Base-by-base conservation (phyloP, 2,797 vertebrate species). In the Mycteria americana region DNA sequence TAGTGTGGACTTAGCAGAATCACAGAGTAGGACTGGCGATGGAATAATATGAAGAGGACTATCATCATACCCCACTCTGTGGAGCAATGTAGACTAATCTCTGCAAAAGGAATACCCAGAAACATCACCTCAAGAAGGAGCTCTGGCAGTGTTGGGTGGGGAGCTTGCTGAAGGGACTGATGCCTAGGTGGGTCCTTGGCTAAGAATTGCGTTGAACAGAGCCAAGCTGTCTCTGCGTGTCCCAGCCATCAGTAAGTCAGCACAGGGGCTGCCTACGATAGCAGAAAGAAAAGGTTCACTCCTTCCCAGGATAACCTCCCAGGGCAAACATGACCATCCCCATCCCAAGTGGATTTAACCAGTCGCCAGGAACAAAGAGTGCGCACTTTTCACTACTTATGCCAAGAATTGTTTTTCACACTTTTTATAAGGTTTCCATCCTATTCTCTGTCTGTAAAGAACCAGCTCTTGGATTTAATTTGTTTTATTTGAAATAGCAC, bases 231-330 rank as follows among this genome's bases (percentile, higher is more conserved):
- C 31, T 25, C 45, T 64, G 39, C 8, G 10, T 15, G 45, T 31
- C 73, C 65, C 51, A 16, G 41, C 17, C 50, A 35, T 30, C 57
- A 62, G 16, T 77, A 15, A 87, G 57, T 51, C 70, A 85, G 50
- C 54, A 53, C 45, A 53, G 30, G 10, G 22, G 23, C 15, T 7
- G 10, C 56, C 50, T 30, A 41, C 0, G 0, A 24, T 1, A 94
- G 50, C n/a, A 80, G 22, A 76, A 76, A 13, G 16, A 59, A 92
- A 59, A 83, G 5, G 35, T 67, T 60, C 24, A 10, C 24, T 74
- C 35, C 28, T 81, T 93, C 25, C 37, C 50, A 75, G 28, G 25
- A 45, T 19, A 80, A 37, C 2, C 8, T 57, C 6, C 13, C 31
- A 54, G 25, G 16, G 14, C 68, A 85, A 85, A 75, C 10, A 35